These are phyloP conservation scores for Eolophus roseicapilla DNA, from an alignment of 2,113 vertebrate genomes.

Conservation along the genomic window DNA sequence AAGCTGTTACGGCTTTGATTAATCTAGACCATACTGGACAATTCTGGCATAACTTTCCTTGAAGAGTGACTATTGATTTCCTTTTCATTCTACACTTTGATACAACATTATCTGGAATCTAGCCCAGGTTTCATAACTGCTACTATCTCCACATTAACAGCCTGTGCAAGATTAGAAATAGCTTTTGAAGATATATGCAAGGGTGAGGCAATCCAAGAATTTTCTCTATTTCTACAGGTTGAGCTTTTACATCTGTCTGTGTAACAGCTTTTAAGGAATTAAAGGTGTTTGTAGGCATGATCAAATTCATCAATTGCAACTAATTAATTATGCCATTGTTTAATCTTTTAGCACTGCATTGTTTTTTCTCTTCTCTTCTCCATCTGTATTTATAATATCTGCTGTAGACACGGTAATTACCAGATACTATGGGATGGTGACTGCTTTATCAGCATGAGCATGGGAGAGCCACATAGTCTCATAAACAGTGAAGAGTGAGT, in stretches of 20 bases:
- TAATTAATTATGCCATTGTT: neutral
- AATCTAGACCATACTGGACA: conserved; percentile 16
- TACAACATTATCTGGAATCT: conserved; percentile 62
- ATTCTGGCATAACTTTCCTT: conserved; percentile 47
- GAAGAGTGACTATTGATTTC: conserved; percentile 66
- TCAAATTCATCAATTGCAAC: conserved; percentile 14
- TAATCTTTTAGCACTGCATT: neutral
- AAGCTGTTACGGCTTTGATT: conserved; percentile 64
- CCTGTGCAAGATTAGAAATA: conserved; percentile 46
- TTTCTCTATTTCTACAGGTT: conserved; percentile 49
- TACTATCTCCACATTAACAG: conserved; percentile 60
- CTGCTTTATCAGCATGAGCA: neutral
- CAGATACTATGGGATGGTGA: neutral
- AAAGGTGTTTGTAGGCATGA: conserved; percentile 38
- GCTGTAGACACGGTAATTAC: neutral
- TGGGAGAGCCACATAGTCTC: neutral
- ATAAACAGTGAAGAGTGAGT: neutral
- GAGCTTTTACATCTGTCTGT: conserved; percentile 31
- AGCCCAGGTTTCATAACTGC: conserved; percentile 53
- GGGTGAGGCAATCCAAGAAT: conserved; percentile 56
- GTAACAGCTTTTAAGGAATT: conserved; percentile 31
- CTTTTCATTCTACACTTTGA: conserved; percentile 69
- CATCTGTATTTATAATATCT: neutral
- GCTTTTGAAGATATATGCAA: conserved; percentile 45
- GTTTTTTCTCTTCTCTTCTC: neutral